Base-by-base conservation (phyloP, 2,113 vertebrate species). In the Pluvialis apricaria region DNA sequence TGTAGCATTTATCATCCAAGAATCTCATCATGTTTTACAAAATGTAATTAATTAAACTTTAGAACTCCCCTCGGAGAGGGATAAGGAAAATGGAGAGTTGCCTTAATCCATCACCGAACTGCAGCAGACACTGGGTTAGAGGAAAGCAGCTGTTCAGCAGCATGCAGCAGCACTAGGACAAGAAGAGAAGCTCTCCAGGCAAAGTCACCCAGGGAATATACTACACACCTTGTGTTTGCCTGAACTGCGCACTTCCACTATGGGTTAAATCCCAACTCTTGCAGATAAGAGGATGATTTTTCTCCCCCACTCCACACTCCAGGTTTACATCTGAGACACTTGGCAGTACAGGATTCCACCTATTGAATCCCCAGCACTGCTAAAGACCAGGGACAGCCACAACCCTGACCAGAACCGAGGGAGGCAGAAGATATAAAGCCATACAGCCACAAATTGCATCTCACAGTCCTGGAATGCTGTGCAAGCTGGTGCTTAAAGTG, bases 41-140 rank as follows among this genome's bases (percentile, higher is more conserved):
- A 95, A 92, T 72, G 90, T 89, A 96, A 97, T 96, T 97, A 96
- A 97, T 97, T 96, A 95, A 96, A 97, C 88, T 92, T 93, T 83
- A 94, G 90, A 96, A 36, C 88, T 95, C 95, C 95, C 96, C 90
- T 84, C 2, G 1, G 95, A 96, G 96, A 90, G 57, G 94, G 88
- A 92, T 92, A 86, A 86, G 72, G 95, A 93, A 97, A 95, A 96
- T n/a, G 76, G 64, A 94, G 94, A 93, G 90, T 34, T 86, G 93
- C 92, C 87, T 96, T 96, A 95, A 97, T 97, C 92, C 95, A 94
- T 96, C 93, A 93, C 76, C 3, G 9, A 93, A 81, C 70, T 66
- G 95, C 94, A 86, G 96, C 94, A 94, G 86, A 45, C 44, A 2
- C 60, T 51, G 95, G 69, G 93, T 82, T 81, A 83, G 96, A 95